phyloP scores from a whole-genome alignment of 2,797 vertebrate genomes.

The Monodelphis domestica region DNA sequence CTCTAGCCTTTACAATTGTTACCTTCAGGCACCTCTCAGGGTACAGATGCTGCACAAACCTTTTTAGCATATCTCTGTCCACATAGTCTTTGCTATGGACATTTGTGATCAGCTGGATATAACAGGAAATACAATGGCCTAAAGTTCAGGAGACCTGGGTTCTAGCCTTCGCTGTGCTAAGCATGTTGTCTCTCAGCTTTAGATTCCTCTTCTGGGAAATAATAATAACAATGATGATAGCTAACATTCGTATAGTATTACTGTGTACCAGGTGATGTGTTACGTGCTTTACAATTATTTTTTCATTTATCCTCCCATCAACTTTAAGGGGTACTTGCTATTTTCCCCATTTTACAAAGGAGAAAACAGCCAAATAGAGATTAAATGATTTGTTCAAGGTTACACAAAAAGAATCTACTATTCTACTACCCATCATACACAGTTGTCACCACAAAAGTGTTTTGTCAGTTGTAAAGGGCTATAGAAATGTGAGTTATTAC shows the following conservation, averaged over 20 bases:
- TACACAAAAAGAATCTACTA: not conserved
- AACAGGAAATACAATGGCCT: not conserved
- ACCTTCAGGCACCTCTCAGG: not conserved
- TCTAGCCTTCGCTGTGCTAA: not conserved
- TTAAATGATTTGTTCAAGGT: not conserved
- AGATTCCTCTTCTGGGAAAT: not conserved
- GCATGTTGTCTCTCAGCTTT: not conserved
- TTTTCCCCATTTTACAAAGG: not conserved
- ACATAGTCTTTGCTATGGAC: not conserved
- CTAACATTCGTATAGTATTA: not conserved
- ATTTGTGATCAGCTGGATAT: not conserved
- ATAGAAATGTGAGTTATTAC: not conserved
- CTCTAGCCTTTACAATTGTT: not conserved
- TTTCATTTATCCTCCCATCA: not conserved
- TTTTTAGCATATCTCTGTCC: not conserved
- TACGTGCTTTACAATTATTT: not conserved
- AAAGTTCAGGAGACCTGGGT: not conserved
- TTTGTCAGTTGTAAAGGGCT: not conserved
- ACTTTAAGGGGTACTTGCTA: not conserved
- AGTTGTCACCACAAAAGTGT: not conserved
- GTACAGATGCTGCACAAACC: not conserved
- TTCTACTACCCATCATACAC: not conserved
- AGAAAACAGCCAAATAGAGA: not conserved
- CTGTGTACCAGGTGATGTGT: not conserved
- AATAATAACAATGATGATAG: not conserved